A percentile compares a stretch with the other conserved stretches of the same genome.
These are phyloP conservation scores for Choreutis nemorana DNA, from an alignment of 2,888 invertebrate species.

Conservation along the genomic window DNA sequence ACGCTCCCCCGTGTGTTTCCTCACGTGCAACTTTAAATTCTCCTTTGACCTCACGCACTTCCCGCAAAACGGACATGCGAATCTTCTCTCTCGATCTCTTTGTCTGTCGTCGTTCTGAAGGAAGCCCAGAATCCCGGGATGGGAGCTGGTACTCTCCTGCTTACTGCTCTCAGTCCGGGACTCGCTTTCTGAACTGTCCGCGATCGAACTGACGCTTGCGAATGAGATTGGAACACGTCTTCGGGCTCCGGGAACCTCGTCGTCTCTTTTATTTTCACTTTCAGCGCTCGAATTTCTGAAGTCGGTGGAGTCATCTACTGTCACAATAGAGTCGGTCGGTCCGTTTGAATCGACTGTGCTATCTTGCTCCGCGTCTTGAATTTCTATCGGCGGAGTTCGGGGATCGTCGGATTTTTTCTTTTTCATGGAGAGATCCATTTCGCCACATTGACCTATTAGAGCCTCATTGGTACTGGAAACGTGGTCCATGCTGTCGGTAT, in stretches of 20 bases:
- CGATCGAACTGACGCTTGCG: constrained; percentile 61
- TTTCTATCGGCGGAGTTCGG: constrained; percentile 53
- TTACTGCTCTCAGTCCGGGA: constrained; percentile 50
- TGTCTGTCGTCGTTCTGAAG: constrained; percentile 66
- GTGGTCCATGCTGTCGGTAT: constrained; percentile 67
- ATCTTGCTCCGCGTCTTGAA: constrained; percentile 70
- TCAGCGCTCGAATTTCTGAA: constrained; percentile 48
- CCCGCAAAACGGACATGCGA: constrained; percentile 89
- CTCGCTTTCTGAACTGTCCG: constrained; percentile 59
- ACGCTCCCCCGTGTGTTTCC: constrained; percentile 86
- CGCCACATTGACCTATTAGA: constrained; percentile 58
- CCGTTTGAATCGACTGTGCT: constrained; percentile 77
- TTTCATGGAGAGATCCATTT: constrained; percentile 68
- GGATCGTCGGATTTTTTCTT: constrained; percentile 42
- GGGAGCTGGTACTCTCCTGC: constrained; percentile 61
- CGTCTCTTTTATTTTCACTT: constrained; percentile 40
- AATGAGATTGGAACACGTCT: constrained; percentile 54
- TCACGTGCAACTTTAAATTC: constrained; percentile 85
- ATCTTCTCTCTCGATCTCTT: constrained; percentile 75
- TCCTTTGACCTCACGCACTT: constrained; percentile 90
- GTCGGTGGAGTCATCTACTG: constrained; percentile 56
- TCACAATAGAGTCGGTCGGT: constrained; percentile 52
- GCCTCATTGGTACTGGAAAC: constrained; percentile 79
- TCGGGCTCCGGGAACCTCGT: constrained; percentile 30
- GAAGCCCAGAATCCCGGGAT: constrained; percentile 69